Conservation (phyloP, 1,140 invertebrate genomes). For the Atta texana region DNA sequence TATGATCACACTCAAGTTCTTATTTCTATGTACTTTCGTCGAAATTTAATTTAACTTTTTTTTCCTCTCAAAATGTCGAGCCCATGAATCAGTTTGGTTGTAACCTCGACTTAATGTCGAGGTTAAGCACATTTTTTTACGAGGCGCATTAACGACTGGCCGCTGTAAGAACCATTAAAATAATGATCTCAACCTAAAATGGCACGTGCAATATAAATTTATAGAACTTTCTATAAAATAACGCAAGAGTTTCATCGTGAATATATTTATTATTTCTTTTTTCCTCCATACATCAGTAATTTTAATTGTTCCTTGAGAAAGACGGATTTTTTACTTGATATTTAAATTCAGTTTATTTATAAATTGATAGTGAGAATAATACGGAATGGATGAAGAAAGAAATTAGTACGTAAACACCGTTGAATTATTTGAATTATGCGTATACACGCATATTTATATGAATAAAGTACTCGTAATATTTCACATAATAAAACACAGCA, state of each 20-base stretch:
- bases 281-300: not conserved
- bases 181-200: slow-evolving; percentile 38
- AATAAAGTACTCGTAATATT: slow-evolving; percentile 4
- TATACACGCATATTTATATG: not conserved
- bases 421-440: not conserved
- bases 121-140: slow-evolving; percentile 42
- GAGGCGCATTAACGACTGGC: slow-evolving; percentile 38
- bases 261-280: slow-evolving; percentile 34
- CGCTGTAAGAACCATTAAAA: slow-evolving; percentile 42
- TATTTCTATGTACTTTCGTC: not conserved
- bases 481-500: not conserved
- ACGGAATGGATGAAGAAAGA: not conserved
- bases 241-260: not conserved
- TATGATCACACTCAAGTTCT: not conserved
- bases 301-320: not conserved
- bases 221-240: slow-evolving; percentile 21
- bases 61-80: slow-evolving; percentile 29
- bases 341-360: not conserved
- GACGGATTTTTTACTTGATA: not conserved
- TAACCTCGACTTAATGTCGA: not conserved
- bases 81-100: slow-evolving; percentile 33
- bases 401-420: not conserved
- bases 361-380: not conserved
- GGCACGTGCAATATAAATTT: slow-evolving; percentile 42
- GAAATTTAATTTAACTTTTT: slow-evolving; percentile 28